These are phyloP conservation scores for Rhagium mordax DNA, from an alignment of 2,888 invertebrate genomes.

Conservation along the genomic window DNA sequence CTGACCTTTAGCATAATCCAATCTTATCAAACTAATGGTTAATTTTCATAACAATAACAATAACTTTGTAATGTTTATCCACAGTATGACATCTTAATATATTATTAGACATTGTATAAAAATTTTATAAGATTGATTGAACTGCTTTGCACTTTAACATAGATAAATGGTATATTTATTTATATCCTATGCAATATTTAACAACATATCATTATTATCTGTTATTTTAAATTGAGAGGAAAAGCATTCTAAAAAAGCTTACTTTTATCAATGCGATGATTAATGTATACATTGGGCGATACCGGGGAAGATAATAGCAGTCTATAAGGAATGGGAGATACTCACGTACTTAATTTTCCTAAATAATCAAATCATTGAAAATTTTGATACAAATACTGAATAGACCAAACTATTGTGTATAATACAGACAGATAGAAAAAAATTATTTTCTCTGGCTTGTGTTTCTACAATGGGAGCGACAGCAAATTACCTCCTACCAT, in stretches of 20 bases:
- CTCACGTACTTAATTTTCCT: too few relatives aligned
- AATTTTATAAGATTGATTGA: conserved; percentile 25
- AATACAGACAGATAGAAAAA: too few relatives aligned
- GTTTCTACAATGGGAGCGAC: too few relatives aligned
- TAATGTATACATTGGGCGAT: neutral
- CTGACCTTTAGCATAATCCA: neutral
- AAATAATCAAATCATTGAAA: too few relatives aligned
- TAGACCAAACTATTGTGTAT: too few relatives aligned
- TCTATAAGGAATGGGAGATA: too few relatives aligned
- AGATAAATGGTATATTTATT: conserved; percentile 38
- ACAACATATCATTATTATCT: conserved; percentile 22
- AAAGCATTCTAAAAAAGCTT: neutral
- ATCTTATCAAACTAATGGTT: neutral
- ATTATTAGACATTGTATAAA: conserved; percentile 1
- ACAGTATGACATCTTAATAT: neutral
- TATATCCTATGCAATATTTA: conserved; percentile 1
- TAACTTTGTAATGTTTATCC: neutral
- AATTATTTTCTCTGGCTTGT: too few relatives aligned
- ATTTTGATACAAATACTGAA: too few relatives aligned
- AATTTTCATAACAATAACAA: neutral
- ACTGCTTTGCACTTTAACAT: conserved; percentile 44
- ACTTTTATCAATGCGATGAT: conserved; percentile 12
- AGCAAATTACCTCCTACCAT: too few relatives aligned
- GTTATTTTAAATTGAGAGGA: conserved; percentile 3
- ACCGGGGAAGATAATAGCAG: neutral